phyloP scores from a whole-genome alignment of 2,113 vertebrate species.

The Orientallactaga bullata region DNA sequence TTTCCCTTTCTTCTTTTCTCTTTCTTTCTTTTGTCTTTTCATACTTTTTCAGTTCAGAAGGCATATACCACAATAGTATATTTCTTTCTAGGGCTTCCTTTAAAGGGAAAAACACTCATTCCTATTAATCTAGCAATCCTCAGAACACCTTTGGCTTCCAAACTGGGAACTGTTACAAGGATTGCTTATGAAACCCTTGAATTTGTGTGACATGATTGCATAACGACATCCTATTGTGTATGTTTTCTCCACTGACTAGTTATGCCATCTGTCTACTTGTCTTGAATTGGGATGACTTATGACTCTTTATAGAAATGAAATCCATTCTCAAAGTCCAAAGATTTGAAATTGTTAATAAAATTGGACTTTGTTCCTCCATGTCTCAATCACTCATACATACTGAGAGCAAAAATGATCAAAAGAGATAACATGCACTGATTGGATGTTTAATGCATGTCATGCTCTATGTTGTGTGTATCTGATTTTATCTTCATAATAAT shows the following conservation, averaged over 20 bases:
- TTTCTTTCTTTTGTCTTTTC: not conserved
- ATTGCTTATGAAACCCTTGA: not conserved
- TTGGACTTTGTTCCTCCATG: not conserved
- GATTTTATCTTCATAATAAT: not conserved
- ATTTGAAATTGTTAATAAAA: not conserved
- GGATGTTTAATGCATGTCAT: not conserved
- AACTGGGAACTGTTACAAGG: not conserved
- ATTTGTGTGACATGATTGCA: not conserved
- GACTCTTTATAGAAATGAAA: not conserved
- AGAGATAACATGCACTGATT: not conserved
- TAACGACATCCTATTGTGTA: not conserved
- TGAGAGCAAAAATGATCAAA: not conserved
- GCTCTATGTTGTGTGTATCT: not conserved
- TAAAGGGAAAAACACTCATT: not conserved
- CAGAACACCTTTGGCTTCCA: not conserved
- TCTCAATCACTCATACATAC: not conserved
- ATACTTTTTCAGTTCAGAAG: not conserved
- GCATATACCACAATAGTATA: not conserved
- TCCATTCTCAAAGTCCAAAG: not conserved
- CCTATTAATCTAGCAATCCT: not conserved
- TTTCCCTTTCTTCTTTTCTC: not conserved
- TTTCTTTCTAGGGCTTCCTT: not conserved
- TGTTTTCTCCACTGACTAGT: not conserved
- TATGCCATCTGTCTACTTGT: not conserved
- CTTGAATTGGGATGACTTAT: not conserved